Conservation (phyloP, 2,113 vertebrate genomes). For the Antechinus flavipes region DNA sequence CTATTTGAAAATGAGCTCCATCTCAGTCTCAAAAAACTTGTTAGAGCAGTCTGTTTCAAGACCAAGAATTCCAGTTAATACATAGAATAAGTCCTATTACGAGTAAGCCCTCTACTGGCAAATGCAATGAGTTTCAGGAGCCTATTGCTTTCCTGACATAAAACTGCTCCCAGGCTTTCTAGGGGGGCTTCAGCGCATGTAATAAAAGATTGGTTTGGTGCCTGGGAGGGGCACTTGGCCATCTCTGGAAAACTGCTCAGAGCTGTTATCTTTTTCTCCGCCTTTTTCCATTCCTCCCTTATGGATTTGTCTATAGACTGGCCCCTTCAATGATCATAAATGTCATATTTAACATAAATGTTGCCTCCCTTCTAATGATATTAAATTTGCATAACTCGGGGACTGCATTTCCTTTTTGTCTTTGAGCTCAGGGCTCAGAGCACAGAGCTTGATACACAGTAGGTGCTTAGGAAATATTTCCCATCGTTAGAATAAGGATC, state of each 20-base stretch:
- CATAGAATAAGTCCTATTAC: background rate
- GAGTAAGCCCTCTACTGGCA: background rate
- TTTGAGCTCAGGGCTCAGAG: background rate
- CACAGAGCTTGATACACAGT: background rate
- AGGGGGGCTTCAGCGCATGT: background rate
- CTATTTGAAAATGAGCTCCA: background rate
- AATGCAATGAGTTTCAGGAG: background rate
- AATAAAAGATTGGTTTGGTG: background rate
- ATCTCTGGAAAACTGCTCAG: background rate
- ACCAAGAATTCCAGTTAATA: background rate
- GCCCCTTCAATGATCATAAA: background rate
- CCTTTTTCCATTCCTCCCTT: background rate
- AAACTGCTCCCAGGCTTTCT: background rate
- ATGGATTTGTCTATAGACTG: background rate
- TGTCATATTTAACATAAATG: no score
- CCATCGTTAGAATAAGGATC: background rate
- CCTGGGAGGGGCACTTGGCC: background rate
- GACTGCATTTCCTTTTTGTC: background rate
- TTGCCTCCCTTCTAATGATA: background rate
- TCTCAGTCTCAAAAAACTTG: background rate
- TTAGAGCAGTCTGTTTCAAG: background rate
- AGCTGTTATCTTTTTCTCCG: background rate
- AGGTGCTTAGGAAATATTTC: background rate
- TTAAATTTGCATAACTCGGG: no score
- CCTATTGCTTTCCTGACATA: background rate